A percentile compares a stretch with the other conserved stretches of the same genome.
These are phyloP conservation scores for Druon quercuslanigerum DNA, from an alignment of 1,140 invertebrate species.

Conservation along the genomic window DNA sequence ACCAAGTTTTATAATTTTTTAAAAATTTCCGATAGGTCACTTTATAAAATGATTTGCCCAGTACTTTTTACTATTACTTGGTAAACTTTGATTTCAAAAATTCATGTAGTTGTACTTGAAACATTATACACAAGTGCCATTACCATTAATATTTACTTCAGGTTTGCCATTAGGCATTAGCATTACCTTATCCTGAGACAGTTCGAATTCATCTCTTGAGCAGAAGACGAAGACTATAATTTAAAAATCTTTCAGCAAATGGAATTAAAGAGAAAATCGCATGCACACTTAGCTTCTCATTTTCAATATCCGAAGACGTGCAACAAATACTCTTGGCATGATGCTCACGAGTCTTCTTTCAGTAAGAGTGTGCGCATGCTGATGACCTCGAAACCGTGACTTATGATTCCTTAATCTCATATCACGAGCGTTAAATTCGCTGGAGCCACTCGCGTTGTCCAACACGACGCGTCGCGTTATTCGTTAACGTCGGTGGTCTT, in stretches of 20 bases:
- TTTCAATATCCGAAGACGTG: conserved; percentile 2
- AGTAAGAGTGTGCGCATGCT: conserved; percentile 6
- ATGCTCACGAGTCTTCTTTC: background rate
- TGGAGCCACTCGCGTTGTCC: conserved; percentile 12
- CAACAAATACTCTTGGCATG: background rate
- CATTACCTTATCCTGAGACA: background rate
- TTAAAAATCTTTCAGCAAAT: conserved; percentile 10
- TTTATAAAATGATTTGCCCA: too few relatives aligned
- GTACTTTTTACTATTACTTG: too few relatives aligned
- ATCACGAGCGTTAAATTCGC: conserved; percentile 18
- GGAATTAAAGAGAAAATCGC: conserved; percentile 8
- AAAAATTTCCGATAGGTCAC: too few relatives aligned
- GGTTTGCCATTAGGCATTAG: conserved; percentile 3
- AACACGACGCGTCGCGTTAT: background rate
- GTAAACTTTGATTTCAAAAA: too few relatives aligned
- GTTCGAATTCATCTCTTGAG: background rate
- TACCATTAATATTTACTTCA: conserved; percentile 14
- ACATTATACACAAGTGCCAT: background rate
- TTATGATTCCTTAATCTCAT: conserved; percentile 22
- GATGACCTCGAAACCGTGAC: conserved; percentile 18
- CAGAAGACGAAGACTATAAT: conserved; percentile 6
- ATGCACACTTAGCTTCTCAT: background rate
- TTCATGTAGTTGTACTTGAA: too few relatives aligned
- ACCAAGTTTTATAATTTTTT: too few relatives aligned
- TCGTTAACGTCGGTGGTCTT: conserved; percentile 16